Conservation (phyloP, 2,797 vertebrate species). For the Chaenodraco wilsoni region DNA sequence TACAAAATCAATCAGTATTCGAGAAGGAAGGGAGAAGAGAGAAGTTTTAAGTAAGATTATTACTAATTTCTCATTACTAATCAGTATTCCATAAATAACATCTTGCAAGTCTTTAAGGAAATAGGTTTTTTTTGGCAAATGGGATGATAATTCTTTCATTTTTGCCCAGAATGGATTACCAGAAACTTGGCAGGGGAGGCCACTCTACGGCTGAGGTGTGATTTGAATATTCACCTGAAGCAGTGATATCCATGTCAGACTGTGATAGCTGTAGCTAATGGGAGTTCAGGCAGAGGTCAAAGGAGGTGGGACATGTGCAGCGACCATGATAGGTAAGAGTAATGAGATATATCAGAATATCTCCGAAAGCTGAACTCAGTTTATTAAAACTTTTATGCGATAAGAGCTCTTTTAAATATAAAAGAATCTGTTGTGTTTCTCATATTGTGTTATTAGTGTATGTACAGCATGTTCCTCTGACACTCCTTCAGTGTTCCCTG, state of each 20-base stretch:
- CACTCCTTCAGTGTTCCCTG: slow-evolving; percentile 21
- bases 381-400: slow-evolving; percentile 26
- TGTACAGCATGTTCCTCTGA: slow-evolving; percentile 7
- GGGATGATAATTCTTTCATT: slow-evolving; percentile 40
- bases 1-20: slow-evolving; percentile 17
- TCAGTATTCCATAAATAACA: slow-evolving; percentile 44
- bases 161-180: slow-evolving; percentile 54
- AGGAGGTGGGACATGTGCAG: slow-evolving; percentile 33
- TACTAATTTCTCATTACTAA: slow-evolving; percentile 37
- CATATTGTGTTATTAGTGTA: background rate
- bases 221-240: slow-evolving; percentile 65
- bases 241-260: slow-evolving; percentile 46
- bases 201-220: slow-evolving; percentile 44
- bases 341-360: slow-evolving; percentile 40
- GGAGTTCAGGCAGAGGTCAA: slow-evolving; percentile 62
- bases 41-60: slow-evolving; percentile 20
- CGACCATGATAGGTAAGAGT: slow-evolving; percentile 35
- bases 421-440: slow-evolving; percentile 5
- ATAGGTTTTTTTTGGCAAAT: slow-evolving; percentile 40
- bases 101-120: slow-evolving; percentile 37
- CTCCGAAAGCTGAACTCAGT: slow-evolving; percentile 9
- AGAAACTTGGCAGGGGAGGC: slow-evolving; percentile 45
- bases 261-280: slow-evolving; percentile 45
- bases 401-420: slow-evolving; percentile 13
- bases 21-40: background rate